Evolutionary conservation across 2,888 invertebrate genomes (phyloP), one percentile per base, ranked within the genome.

Genomic region (Anticlea derivata): DNA sequence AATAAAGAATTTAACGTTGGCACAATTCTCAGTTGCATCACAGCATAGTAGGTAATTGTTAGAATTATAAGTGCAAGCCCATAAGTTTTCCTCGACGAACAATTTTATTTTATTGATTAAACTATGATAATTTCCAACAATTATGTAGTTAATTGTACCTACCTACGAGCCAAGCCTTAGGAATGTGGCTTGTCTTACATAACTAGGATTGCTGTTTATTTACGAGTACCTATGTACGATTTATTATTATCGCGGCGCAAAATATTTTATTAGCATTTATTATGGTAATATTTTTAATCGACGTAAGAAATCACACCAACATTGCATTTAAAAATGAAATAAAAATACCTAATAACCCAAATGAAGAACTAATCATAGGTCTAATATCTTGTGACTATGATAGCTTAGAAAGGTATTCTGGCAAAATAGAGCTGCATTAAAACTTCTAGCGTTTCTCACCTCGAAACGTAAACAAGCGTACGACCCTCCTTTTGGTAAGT

Each of bases 111-210:
- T 24, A 31, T 40, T 40, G 2, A 45, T 40, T 23, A 51, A 46
- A 13, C 38, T 35, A 41, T 27, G 37, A 44, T 44, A 38, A 33
- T 39, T 27, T 43, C 29, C 29, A 30, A 10, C 39, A 50, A 50
- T 57, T 53, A 53, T 27, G 48, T 53, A 11, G 24, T 33, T 48
- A 46, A 53, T 48, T 46, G 60, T 55, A 52, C 50, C 30, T 34
- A 26, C 22, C 40, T 23, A 17, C 39, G 2, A 24, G 53, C 33
- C 54, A 49, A 46, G 50, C 51, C 56, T 17, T 1, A 26, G 37
- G 57, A 60, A 60, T 57, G 57, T 43, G 26, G 38, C 38, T 54
- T 33, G 52, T 43, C 47, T 53, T 48, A 56, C 59, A 56, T 56
- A 54, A 49, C 29, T 44, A 38, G 26, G 30, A 24, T 23, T 38